Percentiles rank a stretch among this genome's conserved stretches.
Conservation (phyloP, 2,888 invertebrate species). For the Agrotis segetum region DNA sequence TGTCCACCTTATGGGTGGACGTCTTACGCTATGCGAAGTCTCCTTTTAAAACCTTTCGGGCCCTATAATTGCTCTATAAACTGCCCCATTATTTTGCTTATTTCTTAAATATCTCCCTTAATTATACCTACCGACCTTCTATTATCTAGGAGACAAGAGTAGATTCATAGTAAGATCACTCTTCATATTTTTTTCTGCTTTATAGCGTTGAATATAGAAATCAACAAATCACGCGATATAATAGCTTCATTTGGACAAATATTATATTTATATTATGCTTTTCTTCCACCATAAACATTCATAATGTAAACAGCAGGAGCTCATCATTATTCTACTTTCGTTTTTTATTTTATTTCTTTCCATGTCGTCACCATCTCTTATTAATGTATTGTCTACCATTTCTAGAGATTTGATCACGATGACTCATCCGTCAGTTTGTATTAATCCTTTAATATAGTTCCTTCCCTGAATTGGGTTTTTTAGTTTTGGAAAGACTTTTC, state of each 20-base stretch:
- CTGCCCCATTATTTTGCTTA: too few species aligned
- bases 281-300: conserved; percentile 14
- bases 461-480: not conserved
- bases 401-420: conserved; percentile 4
- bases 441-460: too few species aligned
- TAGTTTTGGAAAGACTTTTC: not conserved
- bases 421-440: not conserved
- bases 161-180: not conserved
- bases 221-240: conserved; percentile 6
- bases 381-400: conserved; percentile 5
- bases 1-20: too few species aligned
- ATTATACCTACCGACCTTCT: too few species aligned
- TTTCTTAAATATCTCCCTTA: too few species aligned
- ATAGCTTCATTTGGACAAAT: conserved; percentile 26
- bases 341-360: conserved; percentile 31
- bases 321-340: conserved; percentile 22
- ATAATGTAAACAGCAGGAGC: conserved; percentile 34
- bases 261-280: conserved; percentile 12
- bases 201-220: not conserved
- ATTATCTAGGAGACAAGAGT: too few species aligned
- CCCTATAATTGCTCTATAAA: too few species aligned
- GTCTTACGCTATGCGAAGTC: too few species aligned
- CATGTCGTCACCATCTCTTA: not conserved
- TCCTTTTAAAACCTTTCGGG: too few species aligned
- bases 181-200: conserved; percentile 9